Evolutionary conservation across 2,113 vertebrate species (phyloP), one percentile per base, ranked within the genome.

Genomic region (Chionomys nivalis): DNA sequence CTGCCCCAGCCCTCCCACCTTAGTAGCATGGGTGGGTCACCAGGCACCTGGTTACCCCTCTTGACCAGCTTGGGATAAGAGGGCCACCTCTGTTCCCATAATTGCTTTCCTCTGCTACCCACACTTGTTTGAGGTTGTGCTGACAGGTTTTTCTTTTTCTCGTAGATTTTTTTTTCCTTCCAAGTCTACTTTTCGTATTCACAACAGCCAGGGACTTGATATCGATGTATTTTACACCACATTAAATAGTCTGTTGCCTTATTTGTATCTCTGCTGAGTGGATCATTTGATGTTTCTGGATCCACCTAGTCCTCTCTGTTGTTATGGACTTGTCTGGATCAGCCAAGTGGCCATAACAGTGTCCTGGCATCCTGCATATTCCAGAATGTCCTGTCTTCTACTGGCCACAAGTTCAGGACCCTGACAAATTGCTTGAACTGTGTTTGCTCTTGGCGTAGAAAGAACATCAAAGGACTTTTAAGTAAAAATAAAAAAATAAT

Each of bases 181-280:
- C 73, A 68, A 44, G 81, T 94, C 92, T 94, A 70, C 49, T 96
- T 97, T 98, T 95, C 82, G 91, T 97, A 96, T 97, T 97, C 81
- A 97, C 94, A 97, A 93, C 92, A 97, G 97, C 96, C 96, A 97
- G 97, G 96, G 97, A 96, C 87, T 97, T 96, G 90, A 93, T 98
- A 96, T 82, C 92, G 93, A 93, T 97, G 97, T 97, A 97, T 97
- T 97, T 98, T 96, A 97, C 97, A 96, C 89, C 97, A 97, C 83
- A 92, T 97, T 97, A 98, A 97, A 97, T 98, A 97, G 97, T 98
- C 91, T 95, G 92, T 97, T 98, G 97, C 97, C 98, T 98, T 98
- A 98, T 0, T 91, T 93, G 36, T 85, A 76, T 94, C 63, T 94
- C 10, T 90, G 61, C 49, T 81, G 39, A 85, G 1, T 11, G 92